phyloP scores from a whole-genome alignment of 1,140 invertebrate species.

The Lasioglossum baleicum region DNA sequence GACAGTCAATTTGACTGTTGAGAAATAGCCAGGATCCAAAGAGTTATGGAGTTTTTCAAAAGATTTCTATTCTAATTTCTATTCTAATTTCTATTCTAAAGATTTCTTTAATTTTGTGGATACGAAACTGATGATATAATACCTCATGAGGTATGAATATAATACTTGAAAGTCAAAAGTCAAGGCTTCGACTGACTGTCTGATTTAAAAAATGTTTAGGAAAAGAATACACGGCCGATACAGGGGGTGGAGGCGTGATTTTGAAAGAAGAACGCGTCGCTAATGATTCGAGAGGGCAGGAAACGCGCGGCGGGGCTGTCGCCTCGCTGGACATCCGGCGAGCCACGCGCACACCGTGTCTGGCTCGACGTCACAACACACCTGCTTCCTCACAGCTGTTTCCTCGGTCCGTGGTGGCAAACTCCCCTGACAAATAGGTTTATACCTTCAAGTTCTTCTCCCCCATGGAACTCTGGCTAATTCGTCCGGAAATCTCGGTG shows the following conservation, averaged over 20 bases:
- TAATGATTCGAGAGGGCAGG: background rate
- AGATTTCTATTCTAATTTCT: too few species aligned
- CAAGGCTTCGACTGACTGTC: too few species aligned
- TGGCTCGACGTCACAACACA: slow-evolving; percentile 72
- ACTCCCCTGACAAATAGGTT: slow-evolving; percentile 43
- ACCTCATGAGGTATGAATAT: too few species aligned
- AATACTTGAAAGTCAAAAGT: too few species aligned
- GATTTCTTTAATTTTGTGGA: too few species aligned
- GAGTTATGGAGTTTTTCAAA: too few species aligned
- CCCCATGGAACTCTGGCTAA: too few species aligned
- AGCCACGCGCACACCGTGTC: slow-evolving; percentile 74
- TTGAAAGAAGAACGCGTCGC: background rate
- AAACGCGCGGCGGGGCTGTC: slow-evolving; percentile 46
- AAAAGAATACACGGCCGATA: too few species aligned
- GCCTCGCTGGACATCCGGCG: slow-evolving; percentile 62
- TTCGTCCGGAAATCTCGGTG: background rate
- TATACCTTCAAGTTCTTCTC: slow-evolving; percentile 4
- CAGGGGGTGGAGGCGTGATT: background rate
- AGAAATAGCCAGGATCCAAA: too few species aligned
- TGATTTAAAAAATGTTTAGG: too few species aligned
- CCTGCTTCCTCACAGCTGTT: slow-evolving; percentile 74
- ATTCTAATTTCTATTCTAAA: too few species aligned
- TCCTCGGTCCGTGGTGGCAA: slow-evolving; percentile 63
- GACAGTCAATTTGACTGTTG: background rate
- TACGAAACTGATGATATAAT: too few species aligned